Evolutionary conservation across 2,797 vertebrate genomes (phyloP).

Genomic region (Lagocephalus sceleratus): DNA sequence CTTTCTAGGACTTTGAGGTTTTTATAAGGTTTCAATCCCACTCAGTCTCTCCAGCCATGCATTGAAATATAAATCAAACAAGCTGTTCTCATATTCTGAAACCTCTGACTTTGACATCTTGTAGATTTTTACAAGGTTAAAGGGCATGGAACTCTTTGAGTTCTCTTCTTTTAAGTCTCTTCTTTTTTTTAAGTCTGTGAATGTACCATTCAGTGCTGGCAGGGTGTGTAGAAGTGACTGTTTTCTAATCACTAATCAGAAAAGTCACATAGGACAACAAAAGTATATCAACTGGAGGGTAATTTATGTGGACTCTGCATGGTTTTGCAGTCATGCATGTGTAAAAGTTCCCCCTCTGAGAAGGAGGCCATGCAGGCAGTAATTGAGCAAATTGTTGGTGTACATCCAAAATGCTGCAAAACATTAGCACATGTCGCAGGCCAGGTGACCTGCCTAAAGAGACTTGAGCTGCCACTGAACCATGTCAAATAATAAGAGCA

Average conservation of each 20-base stretch:
- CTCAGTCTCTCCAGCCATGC: background rate
- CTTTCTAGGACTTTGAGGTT: background rate
- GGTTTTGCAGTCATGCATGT: conserved; percentile 51
- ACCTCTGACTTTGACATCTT: conserved; percentile 1
- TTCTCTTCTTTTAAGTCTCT: background rate
- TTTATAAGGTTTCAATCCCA: background rate
- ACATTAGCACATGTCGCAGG: background rate
- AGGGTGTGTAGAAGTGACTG: background rate
- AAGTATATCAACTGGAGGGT: conserved; percentile 19
- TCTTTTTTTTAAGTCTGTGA: background rate
- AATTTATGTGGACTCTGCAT: conserved; percentile 18
- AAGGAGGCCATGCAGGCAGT: conserved; percentile 8
- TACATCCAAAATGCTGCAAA: conserved; percentile 14
- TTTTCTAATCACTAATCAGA: too few relatives aligned
- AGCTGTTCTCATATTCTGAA: background rate
- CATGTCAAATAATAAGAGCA: too few relatives aligned
- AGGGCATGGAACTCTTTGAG: background rate
- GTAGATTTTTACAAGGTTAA: conserved; percentile 7
- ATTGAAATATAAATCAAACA: background rate
- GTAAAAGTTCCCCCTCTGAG: conserved; percentile 22
- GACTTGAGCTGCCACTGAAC: too few relatives aligned
- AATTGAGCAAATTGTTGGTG: conserved; percentile 18
- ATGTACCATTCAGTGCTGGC: background rate
- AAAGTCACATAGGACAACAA: background rate
- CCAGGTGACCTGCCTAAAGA: too few relatives aligned